phyloP scores from a whole-genome alignment of 2,797 vertebrate genomes.

The Tadarida brasiliensis region DNA sequence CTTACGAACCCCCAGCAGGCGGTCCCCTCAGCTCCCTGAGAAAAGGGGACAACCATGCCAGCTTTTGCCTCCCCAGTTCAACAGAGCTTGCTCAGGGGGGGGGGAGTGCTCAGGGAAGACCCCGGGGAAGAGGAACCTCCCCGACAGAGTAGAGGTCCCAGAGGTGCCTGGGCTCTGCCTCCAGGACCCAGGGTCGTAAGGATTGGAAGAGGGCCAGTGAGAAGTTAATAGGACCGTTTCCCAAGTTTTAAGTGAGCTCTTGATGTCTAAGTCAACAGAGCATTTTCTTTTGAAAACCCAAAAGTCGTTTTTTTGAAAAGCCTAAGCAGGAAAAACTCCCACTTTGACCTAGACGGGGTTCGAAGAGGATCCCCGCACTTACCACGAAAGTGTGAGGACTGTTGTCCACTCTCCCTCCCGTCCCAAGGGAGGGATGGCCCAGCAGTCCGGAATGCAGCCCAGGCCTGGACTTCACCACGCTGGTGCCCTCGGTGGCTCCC shows the following conservation, averaged over 20 bases:
- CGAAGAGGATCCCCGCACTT: constrained; percentile 86
- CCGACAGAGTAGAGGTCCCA: constrained; percentile 14
- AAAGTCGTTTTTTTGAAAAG: constrained; percentile 84
- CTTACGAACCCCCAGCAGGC: background rate
- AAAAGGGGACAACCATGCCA: background rate
- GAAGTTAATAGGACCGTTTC: constrained; percentile 87
- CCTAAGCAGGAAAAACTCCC: constrained; percentile 85
- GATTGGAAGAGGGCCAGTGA: constrained; percentile 71
- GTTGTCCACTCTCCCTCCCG: constrained; percentile 13
- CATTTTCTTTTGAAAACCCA: constrained; percentile 88
- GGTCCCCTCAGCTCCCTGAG: background rate
- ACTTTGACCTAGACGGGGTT: constrained; percentile 89
- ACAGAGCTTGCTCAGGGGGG: background rate
- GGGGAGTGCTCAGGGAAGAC: background rate
- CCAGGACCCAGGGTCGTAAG: background rate
- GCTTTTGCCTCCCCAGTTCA: background rate
- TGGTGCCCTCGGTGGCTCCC: background rate
- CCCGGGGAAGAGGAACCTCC: background rate
- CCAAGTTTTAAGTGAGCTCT: constrained; percentile 87
- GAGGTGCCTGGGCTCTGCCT: constrained; percentile 69
- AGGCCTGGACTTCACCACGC: accelerated
- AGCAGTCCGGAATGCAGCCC: background rate
- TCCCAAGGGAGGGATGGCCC: background rate
- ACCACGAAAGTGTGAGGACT: constrained; percentile 81
- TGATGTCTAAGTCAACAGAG: constrained; percentile 88